Evolutionary conservation across 2,888 invertebrate species (phyloP).

Genomic region (Nephrocerus scutellatus): DNA sequence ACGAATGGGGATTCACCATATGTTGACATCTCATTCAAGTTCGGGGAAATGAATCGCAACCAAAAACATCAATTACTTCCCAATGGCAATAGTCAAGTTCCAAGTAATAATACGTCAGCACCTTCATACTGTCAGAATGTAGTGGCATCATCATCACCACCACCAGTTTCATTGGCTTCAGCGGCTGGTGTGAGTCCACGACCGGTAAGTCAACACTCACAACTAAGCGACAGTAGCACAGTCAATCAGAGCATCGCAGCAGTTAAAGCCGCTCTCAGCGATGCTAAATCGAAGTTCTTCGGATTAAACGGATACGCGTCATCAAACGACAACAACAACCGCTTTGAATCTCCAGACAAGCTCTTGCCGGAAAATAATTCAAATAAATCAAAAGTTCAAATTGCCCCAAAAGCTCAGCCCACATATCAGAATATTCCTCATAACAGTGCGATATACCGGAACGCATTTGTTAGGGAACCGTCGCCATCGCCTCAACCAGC

Average conservation of each 20-base stretch:
- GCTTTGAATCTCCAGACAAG: too few relatives aligned
- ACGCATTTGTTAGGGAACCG: slow-evolving; percentile 13
- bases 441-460: slow-evolving; percentile 33
- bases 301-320: slow-evolving; percentile 37
- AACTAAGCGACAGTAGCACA: slow-evolving; percentile 28
- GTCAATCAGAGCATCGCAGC: slow-evolving; percentile 40
- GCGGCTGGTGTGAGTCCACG: slow-evolving; percentile 11
- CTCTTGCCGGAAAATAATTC: too few relatives aligned
- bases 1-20: slow-evolving; percentile 13
- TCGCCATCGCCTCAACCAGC: slow-evolving; percentile 26
- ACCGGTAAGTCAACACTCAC: slow-evolving; percentile 35
- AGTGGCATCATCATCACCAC: slow-evolving; percentile 9
- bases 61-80: slow-evolving; percentile 15
- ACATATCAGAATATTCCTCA: slow-evolving; percentile 41
- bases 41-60: slow-evolving; percentile 12
- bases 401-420: slow-evolving; percentile 25
- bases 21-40: slow-evolving; percentile 9
- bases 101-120: too few relatives aligned
- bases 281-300: slow-evolving; percentile 47
- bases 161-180: slow-evolving; percentile 6
- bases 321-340: slow-evolving; percentile 7
- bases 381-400: slow-evolving; percentile 18
- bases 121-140: not conserved
- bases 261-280: slow-evolving; percentile 44
- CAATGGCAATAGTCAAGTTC: slow-evolving; percentile 23